Evolutionary conservation across 2,113 vertebrate species (phyloP), one percentile per base, ranked within the genome.

Genomic region (Ptychochromis oligacanthus): DNA sequence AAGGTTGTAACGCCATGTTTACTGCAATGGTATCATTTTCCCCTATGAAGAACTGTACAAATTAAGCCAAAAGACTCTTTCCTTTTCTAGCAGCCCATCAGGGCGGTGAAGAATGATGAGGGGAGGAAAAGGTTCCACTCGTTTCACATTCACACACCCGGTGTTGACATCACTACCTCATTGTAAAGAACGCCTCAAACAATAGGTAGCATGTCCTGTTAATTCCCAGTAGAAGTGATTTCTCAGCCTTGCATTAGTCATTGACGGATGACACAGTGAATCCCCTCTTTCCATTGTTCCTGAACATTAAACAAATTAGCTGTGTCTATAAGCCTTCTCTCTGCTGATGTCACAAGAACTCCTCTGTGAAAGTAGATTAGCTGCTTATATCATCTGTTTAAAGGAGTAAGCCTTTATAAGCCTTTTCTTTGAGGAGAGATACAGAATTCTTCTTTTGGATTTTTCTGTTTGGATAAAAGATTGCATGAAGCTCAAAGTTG

Each of bases 241-340:
- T 83, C 49, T 60, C 81, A 72, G 77, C 49, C 15, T 15, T 70
- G 77, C 59, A 10, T 92, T 88, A 92, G 56, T 87, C 89, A 90
- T 38, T 92, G 87, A 87, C 31, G 75, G 92, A 91, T 93, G 90
- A 88, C 88, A 86, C 79, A 79, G 77, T 28, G 80, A 84, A 83
- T 82, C 80, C 34, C 40, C 26, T 57, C 75, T 61, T 52, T 28
- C 85, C 65, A 87, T 91, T 89, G 87, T 88, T 87, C 55, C 76
- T 22, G 58, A 86, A 85, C 80, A 84, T 85, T 88, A 83, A 82
- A 74, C 74, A 92, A 92, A 93, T 93, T 82, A 89, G 65, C 86
- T 26, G 54, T 75, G 72, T 87, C 82, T 77, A 79, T 89, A 58
- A 88, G 67, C 62, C 79, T 5, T 8, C 49, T 79, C 60, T 46